Percentiles rank a stretch among this genome's conserved stretches.
Conservation (phyloP, 2,113 vertebrate genomes). For the Capricornis sumatraensis region DNA sequence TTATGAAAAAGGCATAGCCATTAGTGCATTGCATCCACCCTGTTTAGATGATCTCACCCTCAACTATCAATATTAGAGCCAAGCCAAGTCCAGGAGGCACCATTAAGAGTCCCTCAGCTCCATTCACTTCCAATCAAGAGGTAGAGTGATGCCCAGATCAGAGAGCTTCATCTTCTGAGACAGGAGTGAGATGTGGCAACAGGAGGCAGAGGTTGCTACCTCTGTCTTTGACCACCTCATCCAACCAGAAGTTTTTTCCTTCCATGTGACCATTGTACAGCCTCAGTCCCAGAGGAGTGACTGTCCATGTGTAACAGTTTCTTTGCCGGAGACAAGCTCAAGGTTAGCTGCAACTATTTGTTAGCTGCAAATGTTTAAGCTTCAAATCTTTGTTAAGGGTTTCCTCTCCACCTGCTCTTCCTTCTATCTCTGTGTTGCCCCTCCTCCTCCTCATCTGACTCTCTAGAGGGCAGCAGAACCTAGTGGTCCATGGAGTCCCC, state of each 20-base stretch:
- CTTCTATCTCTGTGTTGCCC: neutral
- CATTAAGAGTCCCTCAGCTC: neutral
- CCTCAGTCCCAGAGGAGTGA: neutral
- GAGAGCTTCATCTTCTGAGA: neutral
- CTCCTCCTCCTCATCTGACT: neutral
- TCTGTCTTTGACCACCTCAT: neutral
- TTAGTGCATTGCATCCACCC: too few relatives aligned
- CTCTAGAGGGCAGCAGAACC: neutral
- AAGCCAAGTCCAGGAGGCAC: too few relatives aligned
- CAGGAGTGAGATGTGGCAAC: neutral
- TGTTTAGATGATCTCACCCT: neutral
- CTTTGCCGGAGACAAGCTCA: neutral
- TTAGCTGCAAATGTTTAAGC: neutral
- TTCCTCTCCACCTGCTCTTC: neutral
- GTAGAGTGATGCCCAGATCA: neutral
- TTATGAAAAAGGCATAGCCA: too few relatives aligned
- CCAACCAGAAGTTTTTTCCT: too few relatives aligned
- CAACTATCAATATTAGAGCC: neutral
- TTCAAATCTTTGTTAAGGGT: neutral
- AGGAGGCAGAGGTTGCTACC: neutral
- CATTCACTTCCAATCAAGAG: neutral
- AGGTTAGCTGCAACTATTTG: neutral
- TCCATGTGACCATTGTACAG: accelerated
- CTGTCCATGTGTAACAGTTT: accelerated
- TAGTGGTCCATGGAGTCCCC: neutral